Percentiles rank a stretch among this genome's conserved stretches.
Conservation (phyloP, 2,888 invertebrate species). For the Dyspetes luteomarginatus region DNA sequence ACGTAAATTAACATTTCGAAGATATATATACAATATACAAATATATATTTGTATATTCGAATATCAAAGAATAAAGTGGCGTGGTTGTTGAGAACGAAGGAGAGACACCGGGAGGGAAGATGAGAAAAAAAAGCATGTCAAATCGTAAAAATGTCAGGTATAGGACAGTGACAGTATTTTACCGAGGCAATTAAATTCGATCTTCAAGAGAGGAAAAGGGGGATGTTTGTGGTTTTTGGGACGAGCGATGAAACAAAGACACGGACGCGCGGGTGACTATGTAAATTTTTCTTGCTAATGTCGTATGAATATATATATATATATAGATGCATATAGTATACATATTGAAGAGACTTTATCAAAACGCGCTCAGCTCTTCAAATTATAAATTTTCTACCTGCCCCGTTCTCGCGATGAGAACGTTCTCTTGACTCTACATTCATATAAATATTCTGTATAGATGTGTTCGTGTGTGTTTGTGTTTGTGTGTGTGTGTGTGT, state of each 20-base stretch:
- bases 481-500: slow-evolving; percentile 12
- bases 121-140: slow-evolving; percentile 62
- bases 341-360: slow-evolving; percentile 50
- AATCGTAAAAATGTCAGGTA: slow-evolving; percentile 72
- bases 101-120: background rate
- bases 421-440: slow-evolving; percentile 13
- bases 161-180: slow-evolving; percentile 74
- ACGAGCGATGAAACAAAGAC: slow-evolving; percentile 56
- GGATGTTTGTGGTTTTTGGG: slow-evolving; percentile 53
- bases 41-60: slow-evolving; percentile 35
- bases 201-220: slow-evolving; percentile 69
- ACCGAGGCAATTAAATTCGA: slow-evolving; percentile 75
- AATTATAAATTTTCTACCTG: slow-evolving; percentile 66
- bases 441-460: background rate
- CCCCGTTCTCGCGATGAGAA: slow-evolving; percentile 53
- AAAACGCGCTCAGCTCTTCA: slow-evolving; percentile 53
- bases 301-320: slow-evolving; percentile 20
- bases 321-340: slow-evolving; percentile 1
- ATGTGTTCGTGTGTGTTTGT: background rate
- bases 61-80: slow-evolving; percentile 50
- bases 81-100: background rate
- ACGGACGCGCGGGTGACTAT: slow-evolving; percentile 55
- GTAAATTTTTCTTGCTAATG: slow-evolving; percentile 64
- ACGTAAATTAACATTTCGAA: slow-evolving; percentile 39
- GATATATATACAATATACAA: background rate